Evolutionary conservation across 2,888 invertebrate genomes (phyloP), one percentile per base, ranked within the genome.

Genomic region (Adela reaumurella): DNA sequence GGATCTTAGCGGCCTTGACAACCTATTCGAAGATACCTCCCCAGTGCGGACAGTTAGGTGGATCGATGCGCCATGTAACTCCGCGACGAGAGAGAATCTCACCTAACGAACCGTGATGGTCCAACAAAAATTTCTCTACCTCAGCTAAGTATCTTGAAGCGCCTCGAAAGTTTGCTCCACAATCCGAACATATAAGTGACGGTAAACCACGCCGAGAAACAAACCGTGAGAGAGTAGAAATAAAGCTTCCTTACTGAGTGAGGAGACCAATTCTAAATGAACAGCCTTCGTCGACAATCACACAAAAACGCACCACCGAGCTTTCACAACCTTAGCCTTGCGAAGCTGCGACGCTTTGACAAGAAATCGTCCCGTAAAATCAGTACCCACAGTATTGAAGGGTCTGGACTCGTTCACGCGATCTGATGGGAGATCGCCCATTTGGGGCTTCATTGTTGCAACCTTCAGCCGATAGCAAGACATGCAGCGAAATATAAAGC

Each of bases 1-100:
- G 35, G 35, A 35, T 3, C 45, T 50, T 42, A 11, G 47, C 17
- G 6, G 47, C 45, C 16, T 45, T 45, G 3, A 49, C 49, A 1
- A 24, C 46, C 3, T 43, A 42, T 16, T 49, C 49, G 17, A 43
- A 49, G 8, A 49, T 29, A 2, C 49, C 49, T n/a, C 46, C 49
- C 17, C 46, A 49, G 28, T 49, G 46, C 10, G 18, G n/a, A 10
- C 35, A 35, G 35, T 35, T 35, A 14, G 35, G 35, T 14, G 35
- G 35, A 11, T 35, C 35, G 14, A 35, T 14, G 3, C 35, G 35
- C 35, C 35, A 35, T 3, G 35, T 35, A 14, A 35, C 14, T 35
- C 35, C 35, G 35, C 35, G 35, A 8, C 14, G 35, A 14, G 35
- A 8, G 4, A 35, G n/a, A 14, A 35, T 14, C 3, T 4, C 14